phyloP scores from a whole-genome alignment of 2,797 vertebrate species.

The Liparis tanakae region DNA sequence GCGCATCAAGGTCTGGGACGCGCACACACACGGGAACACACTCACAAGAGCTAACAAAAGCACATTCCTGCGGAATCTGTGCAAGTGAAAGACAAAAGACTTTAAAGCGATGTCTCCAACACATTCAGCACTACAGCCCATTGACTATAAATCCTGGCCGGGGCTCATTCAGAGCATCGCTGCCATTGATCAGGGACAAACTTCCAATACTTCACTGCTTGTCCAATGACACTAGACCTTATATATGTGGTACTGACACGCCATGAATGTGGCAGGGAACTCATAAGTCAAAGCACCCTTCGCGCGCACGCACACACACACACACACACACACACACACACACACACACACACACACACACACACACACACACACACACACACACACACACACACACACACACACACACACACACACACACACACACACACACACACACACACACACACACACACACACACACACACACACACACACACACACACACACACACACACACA shows the following conservation, averaged over 20 bases:
- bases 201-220: constrained; percentile 60
- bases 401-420: constrained; percentile 26
- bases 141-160: constrained; percentile 63
- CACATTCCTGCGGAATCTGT: constrained; percentile 80
- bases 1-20: constrained; percentile 62
- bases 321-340: constrained; percentile 23
- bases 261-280: constrained; percentile 57
- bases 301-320: constrained; percentile 13
- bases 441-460: constrained; percentile 21
- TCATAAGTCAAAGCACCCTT: constrained; percentile 46
- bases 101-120: constrained; percentile 68
- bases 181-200: constrained; percentile 62
- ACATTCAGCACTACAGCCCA: constrained; percentile 56
- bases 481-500: constrained; percentile 16
- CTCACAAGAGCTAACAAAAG: constrained; percentile 68
- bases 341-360: constrained; percentile 19
- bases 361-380: constrained; percentile 23
- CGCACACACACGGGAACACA: constrained; percentile 56
- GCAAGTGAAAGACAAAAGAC: constrained; percentile 76
- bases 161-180: constrained; percentile 52
- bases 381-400: constrained; percentile 13
- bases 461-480: constrained; percentile 21
- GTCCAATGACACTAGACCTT: constrained; percentile 43
- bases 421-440: constrained; percentile 13
- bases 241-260: constrained; percentile 55